Base-by-base conservation (phyloP, 2,797 vertebrate species). In the Sarcophilus harrisii region DNA sequence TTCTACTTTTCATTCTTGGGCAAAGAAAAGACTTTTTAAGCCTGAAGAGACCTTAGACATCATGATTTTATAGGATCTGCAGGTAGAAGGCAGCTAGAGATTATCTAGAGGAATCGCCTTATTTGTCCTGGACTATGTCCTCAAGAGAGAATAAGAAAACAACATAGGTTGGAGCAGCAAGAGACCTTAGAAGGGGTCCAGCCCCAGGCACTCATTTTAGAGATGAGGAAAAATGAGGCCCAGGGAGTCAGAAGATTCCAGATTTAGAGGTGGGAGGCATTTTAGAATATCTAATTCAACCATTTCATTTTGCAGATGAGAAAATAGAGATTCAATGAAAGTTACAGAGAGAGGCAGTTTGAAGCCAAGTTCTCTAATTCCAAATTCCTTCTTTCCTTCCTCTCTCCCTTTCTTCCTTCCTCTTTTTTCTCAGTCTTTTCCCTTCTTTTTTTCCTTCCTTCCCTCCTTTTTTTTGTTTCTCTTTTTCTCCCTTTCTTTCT, bases 21-120 rank as follows among this genome's bases (percentile, higher is more conserved):
- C 49, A 55, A 93, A 94, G 92, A 93, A 93, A 73, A 92, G 62
- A 89, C 58, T 54, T 93, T 95, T 16, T 13, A 94, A 5, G 60
- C 89, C 30, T 3, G 57, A 94, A 89, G 52, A 10, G 45, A 95
- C 57, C 38, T 87, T 96, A 30, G 49, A 94, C 96, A 93, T 6
- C 5, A 52, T 45, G 55, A 30, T 57, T 92, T 81, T 27, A 18
- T 11, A 24, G 18, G 8, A 45, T 45, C 24, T 81, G 38, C n/a
- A 81, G 29, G 73, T 24, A 18, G 21, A 81, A 81, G 38, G 21
- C 16, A 81, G 73, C 18, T 73, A 81, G 38, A 81, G 12, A 6
- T 81, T 45, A 45, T 30, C 8, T 45, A 3, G 73, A 45, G n/a
- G 0, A 45, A 81, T 16, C 21, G 1, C 73, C 21, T 27, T 38